phyloP scores from a whole-genome alignment of 2,888 invertebrate species.

The Mythimna albipuncta region DNA sequence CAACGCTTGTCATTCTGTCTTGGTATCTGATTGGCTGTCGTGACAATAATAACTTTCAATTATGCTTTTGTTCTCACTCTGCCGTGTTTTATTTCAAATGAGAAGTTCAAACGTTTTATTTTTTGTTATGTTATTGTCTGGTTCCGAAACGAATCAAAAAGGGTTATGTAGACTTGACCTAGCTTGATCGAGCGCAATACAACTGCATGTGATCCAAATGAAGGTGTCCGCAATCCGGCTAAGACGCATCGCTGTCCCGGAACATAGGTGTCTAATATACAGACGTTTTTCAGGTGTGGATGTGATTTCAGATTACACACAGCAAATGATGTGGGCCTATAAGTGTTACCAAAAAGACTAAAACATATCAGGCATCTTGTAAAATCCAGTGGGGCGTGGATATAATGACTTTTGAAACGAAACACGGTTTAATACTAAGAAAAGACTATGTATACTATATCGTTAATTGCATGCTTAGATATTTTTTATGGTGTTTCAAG shows the following conservation, averaged over 20 bases:
- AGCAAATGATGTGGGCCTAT: constrained; percentile 61
- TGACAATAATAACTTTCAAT: constrained; percentile 55
- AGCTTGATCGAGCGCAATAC: constrained; percentile 31
- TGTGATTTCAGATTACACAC: constrained; percentile 60
- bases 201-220: constrained; percentile 43
- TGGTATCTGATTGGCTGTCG: constrained; percentile 66
- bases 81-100: constrained; percentile 63
- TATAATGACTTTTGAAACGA: constrained; percentile 60
- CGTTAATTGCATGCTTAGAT: constrained; percentile 70
- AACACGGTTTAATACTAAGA: constrained; percentile 60
- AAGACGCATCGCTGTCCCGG: constrained; percentile 19
- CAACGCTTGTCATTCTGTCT: constrained; percentile 60
- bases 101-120: constrained; percentile 26
- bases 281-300: constrained; percentile 60
- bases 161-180: constrained; percentile 24
- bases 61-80: constrained; percentile 57
- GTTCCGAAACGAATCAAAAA: constrained; percentile 29
- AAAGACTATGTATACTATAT: constrained; percentile 57
- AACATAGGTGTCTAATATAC: constrained; percentile 48
- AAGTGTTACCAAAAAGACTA: constrained; percentile 61
- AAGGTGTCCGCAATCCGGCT: constrained; percentile 26
- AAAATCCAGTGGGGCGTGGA: constrained; percentile 53
- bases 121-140: constrained; percentile 36
- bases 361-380: constrained; percentile 56
- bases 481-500: constrained; percentile 63